Conservation (phyloP, 2,888 invertebrate species). For the Prostheceraeus crozeri region DNA sequence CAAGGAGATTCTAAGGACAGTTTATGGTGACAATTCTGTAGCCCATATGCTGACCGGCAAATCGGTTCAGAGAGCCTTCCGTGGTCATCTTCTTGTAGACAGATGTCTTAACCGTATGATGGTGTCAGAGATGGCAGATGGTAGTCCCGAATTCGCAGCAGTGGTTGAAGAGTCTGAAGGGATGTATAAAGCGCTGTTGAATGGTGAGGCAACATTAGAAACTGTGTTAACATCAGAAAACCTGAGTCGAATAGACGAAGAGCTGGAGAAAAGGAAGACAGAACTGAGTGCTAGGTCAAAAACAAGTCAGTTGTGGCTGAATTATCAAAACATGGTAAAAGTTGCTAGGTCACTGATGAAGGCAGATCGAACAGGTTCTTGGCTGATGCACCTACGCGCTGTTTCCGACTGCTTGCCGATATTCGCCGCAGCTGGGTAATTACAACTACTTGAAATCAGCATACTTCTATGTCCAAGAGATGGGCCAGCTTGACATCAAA, state of each 20-base stretch:
- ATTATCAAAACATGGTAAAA: slow-evolving; percentile 36
- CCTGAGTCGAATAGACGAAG: not conserved
- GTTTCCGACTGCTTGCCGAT: slow-evolving; percentile 36
- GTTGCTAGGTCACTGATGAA: slow-evolving; percentile 34
- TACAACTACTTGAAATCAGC: slow-evolving; percentile 39
- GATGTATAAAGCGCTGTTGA: slow-evolving; percentile 30
- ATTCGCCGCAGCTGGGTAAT: slow-evolving; percentile 39
- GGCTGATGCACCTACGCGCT: slow-evolving; percentile 32
- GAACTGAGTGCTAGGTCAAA: slow-evolving; percentile 30
- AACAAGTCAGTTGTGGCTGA: slow-evolving; percentile 38
- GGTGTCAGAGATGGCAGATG: slow-evolving; percentile 30
- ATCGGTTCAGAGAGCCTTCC: slow-evolving; percentile 34
- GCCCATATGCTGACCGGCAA: slow-evolving; percentile 33
- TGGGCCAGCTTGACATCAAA: slow-evolving; percentile 29
- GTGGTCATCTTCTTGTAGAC: slow-evolving; percentile 37
- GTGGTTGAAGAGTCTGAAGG: slow-evolving; percentile 27
- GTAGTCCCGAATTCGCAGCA: slow-evolving; percentile 26
- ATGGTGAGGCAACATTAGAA: slow-evolving; percentile 27
- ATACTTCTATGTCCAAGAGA: slow-evolving; percentile 38
- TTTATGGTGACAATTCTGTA: slow-evolving; percentile 36
- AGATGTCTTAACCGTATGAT: slow-evolving; percentile 36
- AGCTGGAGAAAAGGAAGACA: slow-evolving; percentile 29
- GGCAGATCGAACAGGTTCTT: slow-evolving; percentile 39
- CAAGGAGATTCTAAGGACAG: slow-evolving; percentile 10
- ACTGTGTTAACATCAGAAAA: slow-evolving; percentile 24